Percentiles rank a stretch among this genome's conserved stretches.
These are phyloP conservation scores for Pogonomyrmex barbatus DNA, from an alignment of 1,140 invertebrate genomes.

Conservation along the genomic window DNA sequence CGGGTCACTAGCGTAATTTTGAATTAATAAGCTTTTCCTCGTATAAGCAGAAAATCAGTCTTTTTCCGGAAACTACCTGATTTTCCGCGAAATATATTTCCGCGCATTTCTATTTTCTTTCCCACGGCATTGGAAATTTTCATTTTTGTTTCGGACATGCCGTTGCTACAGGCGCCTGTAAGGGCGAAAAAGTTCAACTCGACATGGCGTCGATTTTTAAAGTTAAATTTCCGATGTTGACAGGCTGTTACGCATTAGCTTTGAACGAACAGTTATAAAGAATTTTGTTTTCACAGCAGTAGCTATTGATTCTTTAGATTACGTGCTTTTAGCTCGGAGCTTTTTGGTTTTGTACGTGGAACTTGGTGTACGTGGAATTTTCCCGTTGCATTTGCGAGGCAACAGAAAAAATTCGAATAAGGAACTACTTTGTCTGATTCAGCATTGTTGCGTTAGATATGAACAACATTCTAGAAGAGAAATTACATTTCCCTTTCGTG, in stretches of 20 bases:
- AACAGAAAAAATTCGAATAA: conserved; percentile 13
- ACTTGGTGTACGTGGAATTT: neutral
- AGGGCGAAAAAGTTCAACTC: conserved; percentile 2
- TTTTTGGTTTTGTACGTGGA: neutral
- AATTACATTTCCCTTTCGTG: conserved; percentile 2
- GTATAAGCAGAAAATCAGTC: neutral
- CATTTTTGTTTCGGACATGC: neutral
- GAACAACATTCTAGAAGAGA: neutral
- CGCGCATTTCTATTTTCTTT: neutral
- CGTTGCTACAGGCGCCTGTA: neutral
- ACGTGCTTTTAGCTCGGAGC: neutral
- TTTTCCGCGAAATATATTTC: conserved; percentile 14
- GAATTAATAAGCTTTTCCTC: conserved; percentile 13
- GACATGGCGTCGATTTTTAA: conserved; percentile 13
- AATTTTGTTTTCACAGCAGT: neutral
- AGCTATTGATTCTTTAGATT: neutral
- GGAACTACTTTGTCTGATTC: conserved; percentile 1
- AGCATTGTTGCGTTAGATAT: conserved; percentile 6
- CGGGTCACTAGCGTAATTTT: neutral
- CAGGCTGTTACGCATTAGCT: conserved; percentile 13
- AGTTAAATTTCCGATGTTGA: conserved; percentile 31
- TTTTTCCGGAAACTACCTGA: neutral
- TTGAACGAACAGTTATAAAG: neutral
- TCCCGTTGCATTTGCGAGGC: neutral
- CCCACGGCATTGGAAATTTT: neutral